Base-by-base conservation (phyloP, 2,113 vertebrate genomes). In the Alces alces region DNA sequence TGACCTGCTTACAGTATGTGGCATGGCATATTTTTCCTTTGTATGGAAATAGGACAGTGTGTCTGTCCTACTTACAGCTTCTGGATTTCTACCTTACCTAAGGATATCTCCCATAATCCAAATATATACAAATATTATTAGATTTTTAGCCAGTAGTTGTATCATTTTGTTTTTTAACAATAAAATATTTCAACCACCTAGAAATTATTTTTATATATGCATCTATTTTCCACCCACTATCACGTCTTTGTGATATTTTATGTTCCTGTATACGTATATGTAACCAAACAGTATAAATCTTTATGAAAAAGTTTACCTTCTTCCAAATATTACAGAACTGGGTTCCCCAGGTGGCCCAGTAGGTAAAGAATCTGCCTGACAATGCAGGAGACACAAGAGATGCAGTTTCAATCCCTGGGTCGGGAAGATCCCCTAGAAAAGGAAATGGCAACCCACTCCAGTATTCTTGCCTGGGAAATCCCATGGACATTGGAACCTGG, bases 141-240 rank as follows among this genome's bases (percentile, higher is more conserved):
- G 27, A 82, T 91, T 91, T 61, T 85, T 66, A 89, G 9, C 25
- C 43, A 88, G 33, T 27, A 25, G 15, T 86, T 85, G 79, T 84
- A 57, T 79, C 23, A 30, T 86, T 78, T 90, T 86, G 17, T 33
- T 80, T 90, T 97, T 87, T 89, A 33, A 83, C 16, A 89, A 93
- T 82, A 95, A 86, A 86, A 83, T 23, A 39, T 57, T 96, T 57
- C 27, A 50, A 43, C 16, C 8, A 57, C 50, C 13, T 61, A 33
- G 9, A 87, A 57, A 90, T 82, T 93, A 23, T 45, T 57, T 85
- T n/a, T 94, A 87, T 64, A 30, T 19, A 43, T 30, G 6, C 15
- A 17, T 79, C 13, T 33, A 33, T 80, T 79, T 94, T 36, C 30
- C 45, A 61, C 25, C 30, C 45, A 61, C 25, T 39, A 45, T 12